These are phyloP conservation scores for Lysandra coridon DNA, from an alignment of 2,888 invertebrate genomes.

Conservation along the genomic window DNA sequence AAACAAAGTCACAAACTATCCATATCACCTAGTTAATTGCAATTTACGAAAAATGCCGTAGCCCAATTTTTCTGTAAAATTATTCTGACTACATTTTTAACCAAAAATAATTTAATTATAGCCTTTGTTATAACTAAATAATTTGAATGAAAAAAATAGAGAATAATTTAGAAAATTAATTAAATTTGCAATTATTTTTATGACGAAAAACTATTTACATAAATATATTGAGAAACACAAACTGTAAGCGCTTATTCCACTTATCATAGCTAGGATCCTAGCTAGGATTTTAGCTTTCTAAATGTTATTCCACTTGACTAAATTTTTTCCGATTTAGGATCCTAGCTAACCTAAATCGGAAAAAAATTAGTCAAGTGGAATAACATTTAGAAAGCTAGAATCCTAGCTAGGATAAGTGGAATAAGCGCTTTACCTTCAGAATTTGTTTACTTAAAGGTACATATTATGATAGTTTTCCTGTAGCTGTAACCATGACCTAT, in stretches of 20 bases:
- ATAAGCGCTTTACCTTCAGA: neutral
- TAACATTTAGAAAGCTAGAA: too few species aligned
- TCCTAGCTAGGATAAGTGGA: too few species aligned
- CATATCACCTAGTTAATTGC: neutral
- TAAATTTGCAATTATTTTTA: neutral
- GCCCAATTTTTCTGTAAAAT: neutral
- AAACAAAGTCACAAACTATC: neutral
- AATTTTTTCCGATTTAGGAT: too few species aligned
- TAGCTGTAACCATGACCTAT: neutral
- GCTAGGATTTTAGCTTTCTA: too few species aligned
- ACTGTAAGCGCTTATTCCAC: too few species aligned
- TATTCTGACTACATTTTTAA: neutral
- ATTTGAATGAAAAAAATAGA: neutral
- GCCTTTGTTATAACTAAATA: neutral
- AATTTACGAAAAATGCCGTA: neutral
- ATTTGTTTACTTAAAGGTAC: neutral
- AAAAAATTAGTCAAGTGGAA: too few species aligned
- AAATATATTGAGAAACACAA: neutral
- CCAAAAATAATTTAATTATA: neutral
- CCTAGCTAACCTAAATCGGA: too few species aligned
- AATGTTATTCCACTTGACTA: too few species aligned
- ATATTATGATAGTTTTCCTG: neutral
- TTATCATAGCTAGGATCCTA: too few species aligned
- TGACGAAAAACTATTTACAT: neutral
- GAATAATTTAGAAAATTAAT: neutral